Evolutionary conservation across 2,888 invertebrate species (phyloP), one percentile per base, ranked within the genome.

Genomic region (Embidobia sp.): DNA sequence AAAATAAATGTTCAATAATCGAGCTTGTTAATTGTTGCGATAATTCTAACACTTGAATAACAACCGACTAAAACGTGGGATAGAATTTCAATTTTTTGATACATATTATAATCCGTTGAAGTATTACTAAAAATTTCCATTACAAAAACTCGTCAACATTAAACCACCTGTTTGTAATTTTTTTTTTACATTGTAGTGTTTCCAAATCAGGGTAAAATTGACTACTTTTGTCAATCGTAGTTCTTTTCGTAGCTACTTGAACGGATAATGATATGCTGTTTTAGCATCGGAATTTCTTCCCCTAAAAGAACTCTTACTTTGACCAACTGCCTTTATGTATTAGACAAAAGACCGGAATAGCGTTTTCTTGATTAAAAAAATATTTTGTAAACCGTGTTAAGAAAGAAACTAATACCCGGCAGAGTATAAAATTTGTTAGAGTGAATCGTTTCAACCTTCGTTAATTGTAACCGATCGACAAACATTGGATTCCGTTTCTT

Each of bases 1-100:
- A 27, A 59, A 49, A 57, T 59, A 16, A 26, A 59, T 51, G 33
- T 59, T 51, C 73, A 51, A 53, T 59, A 35, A 44, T 51, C 74
- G 59, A 74, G 66, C 66, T 74, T 74, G 55, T 57, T 61, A 44
- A 51, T 61, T 46, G 35, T 61, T 61, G 10, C 19, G 61, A 61
- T 46, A 6, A 49, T 57, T 73, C 42, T 42, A 44, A 31, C 11
- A 55, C 22, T 48, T 31, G 22, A 48, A 37, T 35, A 42, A 55
- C 29, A 10, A 63, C 16, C 11, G 29, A 26, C 1, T 22, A 31
- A 11, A 6, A 22, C 3, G 6, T 4, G 22, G 22, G 6, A 3
- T 4, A 22, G 6, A 22, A 22, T 22, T 22, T n/a, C n/a, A n/a
- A n/a, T n/a, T n/a, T n/a, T n/a, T n/a, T n/a, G n/a, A n/a, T n/a